Base-by-base conservation (phyloP, 2,113 vertebrate species). In the Trichechus manatus region DNA sequence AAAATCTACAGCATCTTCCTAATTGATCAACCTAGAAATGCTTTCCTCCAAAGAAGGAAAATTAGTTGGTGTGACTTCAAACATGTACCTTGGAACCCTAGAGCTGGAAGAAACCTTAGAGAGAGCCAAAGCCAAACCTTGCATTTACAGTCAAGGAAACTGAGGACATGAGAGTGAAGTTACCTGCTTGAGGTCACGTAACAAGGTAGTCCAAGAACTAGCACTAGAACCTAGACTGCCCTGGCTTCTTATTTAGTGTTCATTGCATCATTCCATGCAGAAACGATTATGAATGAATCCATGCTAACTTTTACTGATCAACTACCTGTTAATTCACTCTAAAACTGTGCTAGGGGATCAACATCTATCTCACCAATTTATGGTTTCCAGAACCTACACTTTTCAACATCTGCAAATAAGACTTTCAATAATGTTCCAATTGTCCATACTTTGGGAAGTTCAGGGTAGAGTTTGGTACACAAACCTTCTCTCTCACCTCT, bases 1-100 rank as follows among this genome's bases (percentile, higher is more conserved):
- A 23, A 56, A 47, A 91, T 72, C n/a, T 5, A 50, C 9, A 61
- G 13, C 63, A 50, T 47, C 44, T 91, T 86, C 63, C 27, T 72
- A 39, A 85, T 72, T 31, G 39, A 53, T 61, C 8, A 27, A 20
- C 64, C 33, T 70, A 87, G 74, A 86, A 86, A 80, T 79, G 17
- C 56, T 87, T 80, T 88, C 10, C 9, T 23, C 14, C 50, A 91
- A 91, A 61, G 53, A 79, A 77, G 56, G 87, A 78, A 91, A 91
- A 5, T 59, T 22, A 70, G 27, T n/a, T 70, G 63, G 20, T 36
- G 3, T 70, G 36, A 79, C 36, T 44, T 90, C 44, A 83, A 19
- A 87, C 22, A 27, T 56, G 44, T 66, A 56, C 36, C 36, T 85
- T 79, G n/a, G 74, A 56, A 79, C 27, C 47, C 4, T 86, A 25